Base-by-base conservation (phyloP, 1,140 invertebrate species). In the Conopomorpha cramerella region DNA sequence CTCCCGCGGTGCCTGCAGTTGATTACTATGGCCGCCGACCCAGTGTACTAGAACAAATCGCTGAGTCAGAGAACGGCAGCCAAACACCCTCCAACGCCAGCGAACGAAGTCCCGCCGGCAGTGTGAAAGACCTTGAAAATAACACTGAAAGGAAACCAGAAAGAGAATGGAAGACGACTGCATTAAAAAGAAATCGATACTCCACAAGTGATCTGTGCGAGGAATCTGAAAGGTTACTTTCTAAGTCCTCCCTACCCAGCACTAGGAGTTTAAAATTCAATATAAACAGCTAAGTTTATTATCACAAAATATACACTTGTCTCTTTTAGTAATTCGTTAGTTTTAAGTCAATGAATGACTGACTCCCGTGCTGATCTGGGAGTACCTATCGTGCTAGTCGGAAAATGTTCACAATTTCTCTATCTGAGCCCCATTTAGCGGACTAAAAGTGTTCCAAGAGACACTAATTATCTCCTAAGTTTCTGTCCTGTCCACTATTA, bases 181-280 rank as follows among this genome's bases (percentile, higher is more conserved):
- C 36, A 43, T 46, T 77, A 42, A 63, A 60, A 38, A 60, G 70
- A 39, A 77, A 60, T 41, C 51, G 74, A 23, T 70, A 74, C 46
- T 79, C 77, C 2, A 53, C 77, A 2, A 76, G 73, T 38, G 77
- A 79, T 41, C 47, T 79, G 16, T 62, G 61, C 42, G 66, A 72
- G 17, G 73, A 65, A 19, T 62, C 70, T 3, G 73, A 78, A 41
- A 50, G 64, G 39, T 49, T 78, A 36, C 54, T 79, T 8, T 55
- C 68, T 7, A 70, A 54, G 39, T 31, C 52, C 11, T 54, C 64
- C 3, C 71, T 77, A 35, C 65, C 73, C 4, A 77, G 71, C 46
- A 64, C 73, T 3, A 63, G 70, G 30, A 77, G 73, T 44, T 63
- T 79, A 33, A 78, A 79, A 51, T 67, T 65, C 41, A 72, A 76